Conservation (phyloP, 2,797 vertebrate genomes). For the Amblyopsis hoosieri region DNA sequence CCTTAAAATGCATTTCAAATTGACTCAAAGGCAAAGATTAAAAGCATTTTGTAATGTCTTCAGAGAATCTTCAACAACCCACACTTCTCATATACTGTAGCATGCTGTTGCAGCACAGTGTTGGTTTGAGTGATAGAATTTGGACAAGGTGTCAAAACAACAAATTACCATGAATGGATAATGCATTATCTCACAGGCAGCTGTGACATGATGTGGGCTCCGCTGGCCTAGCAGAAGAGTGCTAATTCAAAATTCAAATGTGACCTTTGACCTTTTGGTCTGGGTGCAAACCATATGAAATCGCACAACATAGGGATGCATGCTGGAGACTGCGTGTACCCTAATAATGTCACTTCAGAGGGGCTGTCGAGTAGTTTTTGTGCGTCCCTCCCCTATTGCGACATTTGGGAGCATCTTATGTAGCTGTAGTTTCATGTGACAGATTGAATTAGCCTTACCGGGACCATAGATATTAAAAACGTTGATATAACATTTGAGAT, state of each 20-base stretch:
- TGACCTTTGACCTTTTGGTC: conserved; percentile 23
- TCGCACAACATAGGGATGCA: no score
- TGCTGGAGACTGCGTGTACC: no score
- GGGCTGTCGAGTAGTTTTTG: no score
- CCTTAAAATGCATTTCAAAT: no score
- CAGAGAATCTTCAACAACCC: conserved; percentile 13
- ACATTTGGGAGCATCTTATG: no score
- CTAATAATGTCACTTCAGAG: no score
- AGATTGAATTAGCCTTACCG: no score
- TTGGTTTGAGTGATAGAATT: conserved; percentile 56
- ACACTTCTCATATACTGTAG: conserved; percentile 13
- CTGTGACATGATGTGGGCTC: conserved; percentile 34
- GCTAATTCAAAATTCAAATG: conserved; percentile 7
- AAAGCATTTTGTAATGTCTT: conserved; percentile 2
- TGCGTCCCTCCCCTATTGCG: no score
- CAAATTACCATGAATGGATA: conserved; percentile 42
- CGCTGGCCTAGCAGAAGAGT: conserved; percentile 8
- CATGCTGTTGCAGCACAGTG: conserved; percentile 36
- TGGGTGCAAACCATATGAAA: neutral
- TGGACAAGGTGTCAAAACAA: conserved; percentile 55
- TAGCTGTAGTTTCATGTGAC: no score
- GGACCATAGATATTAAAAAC: no score
- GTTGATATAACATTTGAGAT: no score
- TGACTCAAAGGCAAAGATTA: no score
- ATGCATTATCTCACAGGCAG: conserved; percentile 29